Evolutionary conservation across 2,888 invertebrate genomes (phyloP).

Genomic region (Laothoe populi): DNA sequence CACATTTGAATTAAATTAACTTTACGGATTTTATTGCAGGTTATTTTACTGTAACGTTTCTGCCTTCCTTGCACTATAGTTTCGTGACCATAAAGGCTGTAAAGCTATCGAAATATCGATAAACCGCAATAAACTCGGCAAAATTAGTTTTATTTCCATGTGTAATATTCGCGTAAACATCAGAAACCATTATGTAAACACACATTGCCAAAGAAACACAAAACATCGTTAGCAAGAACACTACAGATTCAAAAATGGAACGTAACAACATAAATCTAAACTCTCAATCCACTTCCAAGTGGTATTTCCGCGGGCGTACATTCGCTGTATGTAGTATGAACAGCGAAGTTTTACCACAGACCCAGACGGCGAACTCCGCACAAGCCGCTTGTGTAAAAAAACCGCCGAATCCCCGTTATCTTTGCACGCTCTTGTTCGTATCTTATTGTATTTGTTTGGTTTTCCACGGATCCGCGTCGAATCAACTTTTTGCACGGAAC

Average conservation of each 20-base stretch:
- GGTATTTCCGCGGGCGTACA: constrained; percentile 66
- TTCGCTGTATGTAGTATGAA: constrained; percentile 61
- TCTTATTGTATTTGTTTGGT: constrained; percentile 22
- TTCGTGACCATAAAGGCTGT: no score
- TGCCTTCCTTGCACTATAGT: no score
- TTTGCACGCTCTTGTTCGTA: constrained; percentile 11
- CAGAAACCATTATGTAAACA: no score
- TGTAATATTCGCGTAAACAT: no score
- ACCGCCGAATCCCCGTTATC: neutral
- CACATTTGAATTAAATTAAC: no score
- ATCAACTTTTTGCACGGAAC: constrained; percentile 14
- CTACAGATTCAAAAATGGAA: constrained; percentile 1
- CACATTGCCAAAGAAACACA: constrained; percentile 10
- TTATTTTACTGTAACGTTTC: no score
- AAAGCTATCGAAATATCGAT: no score
- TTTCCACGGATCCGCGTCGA: constrained; percentile 6
- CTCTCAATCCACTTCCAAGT: constrained; percentile 66
- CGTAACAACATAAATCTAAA: constrained; percentile 29
- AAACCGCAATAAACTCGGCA: no score
- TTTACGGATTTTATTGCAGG: no score
- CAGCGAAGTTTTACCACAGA: constrained; percentile 72
- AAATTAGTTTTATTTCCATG: no score
- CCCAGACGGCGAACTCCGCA: constrained; percentile 61
- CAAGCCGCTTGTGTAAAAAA: constrained; percentile 14
- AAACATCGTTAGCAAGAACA: constrained; percentile 9